Base-by-base conservation (phyloP, 2,888 invertebrate species). In the Torymus texanus region DNA sequence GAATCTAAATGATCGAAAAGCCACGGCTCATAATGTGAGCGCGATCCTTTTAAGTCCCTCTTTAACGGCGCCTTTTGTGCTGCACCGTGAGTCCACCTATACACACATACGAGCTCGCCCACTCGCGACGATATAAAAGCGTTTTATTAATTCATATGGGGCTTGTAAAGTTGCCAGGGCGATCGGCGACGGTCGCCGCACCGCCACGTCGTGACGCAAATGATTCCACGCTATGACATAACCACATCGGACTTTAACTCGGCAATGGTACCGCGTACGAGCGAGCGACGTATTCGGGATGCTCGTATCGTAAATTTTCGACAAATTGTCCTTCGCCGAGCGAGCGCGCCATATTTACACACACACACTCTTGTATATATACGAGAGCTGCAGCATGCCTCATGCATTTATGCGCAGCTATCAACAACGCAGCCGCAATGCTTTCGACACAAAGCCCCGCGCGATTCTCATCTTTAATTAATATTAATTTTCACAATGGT, bases 381-480 rank as follows among this genome's bases (percentile, higher is more conserved):
- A n/a, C 56, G 56, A 56, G 56, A 5, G 56, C 56, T 14, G n/a
- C 56, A 4, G n/a, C 56, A 14, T 56, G n/a, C 56, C 56, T 56
- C 56, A 14, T 56, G 14, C 56, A 41, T 41, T 41, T 41, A 41
- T 41, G 41, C 56, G n/a, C 56, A 5, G 14, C 56, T 14, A 8
- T 14, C 56, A 16, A 10, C 18, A 58, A 18, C 29, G 29, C 41
- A n/a, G n/a, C n/a, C 16, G 13, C 21, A n/a, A 41, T 41, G 41
- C 41, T 41, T 41, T 8, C 29, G 16, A 70, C 29, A 13, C 16
- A 12, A 55, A 2, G 24, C 65, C 1, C 51, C 21, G 65, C 62
- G 61, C 51, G 50, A n/a, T 51, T 55, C 63, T 65, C 73, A 55
- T 63, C 63, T 50, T 63, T 73, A 63, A 73, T 73, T 55, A 73